Evolutionary conservation across 1,140 invertebrate species (phyloP), one percentile per base, ranked within the genome.

Genomic region (Lethrus apterus): DNA sequence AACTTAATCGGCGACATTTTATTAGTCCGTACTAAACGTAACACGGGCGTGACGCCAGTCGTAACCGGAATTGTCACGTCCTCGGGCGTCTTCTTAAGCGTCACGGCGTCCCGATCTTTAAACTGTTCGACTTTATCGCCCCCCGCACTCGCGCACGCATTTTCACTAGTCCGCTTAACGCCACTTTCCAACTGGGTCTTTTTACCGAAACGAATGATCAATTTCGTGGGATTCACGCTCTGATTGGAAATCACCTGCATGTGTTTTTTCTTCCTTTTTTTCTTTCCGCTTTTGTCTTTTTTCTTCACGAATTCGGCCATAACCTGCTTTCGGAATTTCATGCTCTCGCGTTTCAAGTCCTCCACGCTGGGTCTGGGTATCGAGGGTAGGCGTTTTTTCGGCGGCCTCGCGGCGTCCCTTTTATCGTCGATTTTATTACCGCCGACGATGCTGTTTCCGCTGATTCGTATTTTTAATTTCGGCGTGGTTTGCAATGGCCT

Each of bases 261-360:
- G 54, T 75, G 71, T 8, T 55, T 57, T 49, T 78, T 77, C 54
- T 77, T 77, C 26, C 77, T 71, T 48, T 72, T 76, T 50, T 78
- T 83, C 32, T 80, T 70, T 46, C 69, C 74, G 52, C 78, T 79
- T 51, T 77, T 79, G 9, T 73, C 70, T 44, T 79, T 77, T 44
- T 72, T 69, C 44, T 84, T 78, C 33, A 78, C 78, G 55, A 79
- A 75, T 36, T 81, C 79, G 54, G 89, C 90, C 56, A 83, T 83
- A 7, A 85, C 82, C 73, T 78, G 80, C 33, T 81, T 77, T n/a
- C 89, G 73, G 64, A 79, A 92, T 58, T 89, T 89, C 86, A 93
- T 90, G 51, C 82, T 89, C 53, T 92, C 86, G 4, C 84, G 74
- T 46, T 79, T 81, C 4, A 90, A 65, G 50, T 90, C 86, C 62